A percentile compares a stretch with the other conserved stretches of the same genome.
Evolutionary conservation across 2,113 vertebrate species (phyloP).

Genomic region (Nanorana parkeri): DNA sequence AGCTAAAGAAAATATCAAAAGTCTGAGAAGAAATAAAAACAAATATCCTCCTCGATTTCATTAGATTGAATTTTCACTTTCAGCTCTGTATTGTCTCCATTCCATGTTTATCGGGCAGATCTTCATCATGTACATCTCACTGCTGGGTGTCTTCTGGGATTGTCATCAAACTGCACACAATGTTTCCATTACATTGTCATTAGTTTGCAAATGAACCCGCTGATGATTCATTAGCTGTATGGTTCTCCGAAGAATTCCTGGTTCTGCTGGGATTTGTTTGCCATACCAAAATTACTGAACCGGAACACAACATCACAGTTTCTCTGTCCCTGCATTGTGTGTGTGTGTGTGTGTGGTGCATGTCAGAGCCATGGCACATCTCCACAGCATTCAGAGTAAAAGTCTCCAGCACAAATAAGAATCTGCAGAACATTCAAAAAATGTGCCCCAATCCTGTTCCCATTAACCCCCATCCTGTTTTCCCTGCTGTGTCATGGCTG

Average conservation of each 20-base stretch:
- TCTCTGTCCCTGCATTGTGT: too few species aligned
- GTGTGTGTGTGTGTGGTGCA: too few species aligned
- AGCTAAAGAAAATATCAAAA: too few species aligned
- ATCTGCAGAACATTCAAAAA: too few species aligned
- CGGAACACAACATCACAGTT: too few species aligned
- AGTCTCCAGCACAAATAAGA: not conserved
- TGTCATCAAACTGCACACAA: not conserved
- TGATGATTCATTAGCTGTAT: slow-evolving; percentile 10
- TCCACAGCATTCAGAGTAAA: too few species aligned
- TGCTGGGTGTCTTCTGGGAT: too few species aligned
- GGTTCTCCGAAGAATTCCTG: not conserved
- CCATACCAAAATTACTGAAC: too few species aligned
- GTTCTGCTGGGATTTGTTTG: too few species aligned
- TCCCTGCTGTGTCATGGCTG: not conserved
- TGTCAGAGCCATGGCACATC: too few species aligned
- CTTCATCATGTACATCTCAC: not conserved
- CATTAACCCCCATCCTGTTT: not conserved
- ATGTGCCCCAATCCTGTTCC: not conserved
- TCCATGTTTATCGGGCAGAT: not conserved
- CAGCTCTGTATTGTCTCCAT: not conserved
- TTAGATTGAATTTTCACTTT: not conserved
- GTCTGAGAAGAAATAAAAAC: too few species aligned
- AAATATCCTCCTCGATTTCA: too few species aligned
- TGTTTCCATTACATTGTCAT: slow-evolving; percentile 9
- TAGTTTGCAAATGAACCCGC: slow-evolving; percentile 28